Conservation (phyloP, 2,888 invertebrate species). For the Hipparchia semele region DNA sequence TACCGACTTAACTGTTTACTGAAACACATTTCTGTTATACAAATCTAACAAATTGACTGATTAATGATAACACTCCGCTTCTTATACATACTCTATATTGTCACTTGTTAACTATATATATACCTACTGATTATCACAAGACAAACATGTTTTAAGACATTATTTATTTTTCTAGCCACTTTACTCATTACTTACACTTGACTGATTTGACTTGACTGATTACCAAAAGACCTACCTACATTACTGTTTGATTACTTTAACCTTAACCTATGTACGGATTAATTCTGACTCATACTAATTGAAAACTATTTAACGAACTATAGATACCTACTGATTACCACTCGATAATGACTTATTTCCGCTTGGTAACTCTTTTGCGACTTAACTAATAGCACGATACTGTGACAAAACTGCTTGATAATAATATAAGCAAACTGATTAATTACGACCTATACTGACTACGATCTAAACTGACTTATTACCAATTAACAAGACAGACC, state of each 20-base stretch:
- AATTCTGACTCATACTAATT: not conserved
- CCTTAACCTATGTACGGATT: not conserved
- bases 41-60: not conserved
- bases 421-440: not conserved
- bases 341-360: not conserved
- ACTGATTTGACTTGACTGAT: not conserved
- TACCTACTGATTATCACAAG: no score
- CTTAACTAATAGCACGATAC: not conserved
- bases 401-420: no score
- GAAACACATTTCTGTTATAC: no score
- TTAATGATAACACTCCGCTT: not conserved
- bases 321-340: not conserved
- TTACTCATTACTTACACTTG: no score
- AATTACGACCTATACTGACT: not conserved
- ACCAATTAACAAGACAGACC: not conserved
- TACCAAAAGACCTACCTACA: not conserved
- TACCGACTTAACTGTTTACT: not conserved
- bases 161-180: no score
- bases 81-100: no score
- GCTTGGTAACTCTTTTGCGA: not conserved
- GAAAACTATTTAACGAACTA: not conserved
- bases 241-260: not conserved
- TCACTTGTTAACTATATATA: no score
- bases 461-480: not conserved
- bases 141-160: no score